Percentiles rank a stretch among this genome's conserved stretches.
Evolutionary conservation across 1,140 invertebrate species (phyloP).

Genomic region (Drosophila mayri): DNA sequence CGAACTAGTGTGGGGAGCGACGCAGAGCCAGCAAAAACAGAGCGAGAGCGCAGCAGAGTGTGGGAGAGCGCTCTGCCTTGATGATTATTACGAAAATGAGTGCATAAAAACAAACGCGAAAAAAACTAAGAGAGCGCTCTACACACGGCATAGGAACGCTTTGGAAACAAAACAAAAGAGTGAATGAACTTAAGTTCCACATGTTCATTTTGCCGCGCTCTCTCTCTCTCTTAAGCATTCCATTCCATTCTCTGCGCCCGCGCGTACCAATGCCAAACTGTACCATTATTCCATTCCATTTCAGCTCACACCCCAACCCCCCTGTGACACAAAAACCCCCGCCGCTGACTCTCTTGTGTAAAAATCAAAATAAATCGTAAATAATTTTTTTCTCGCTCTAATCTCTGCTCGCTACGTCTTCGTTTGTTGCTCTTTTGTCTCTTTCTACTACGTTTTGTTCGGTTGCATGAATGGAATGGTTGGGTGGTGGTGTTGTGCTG

Average conservation of each 20-base stretch:
- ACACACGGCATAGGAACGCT: slow-evolving; percentile 32
- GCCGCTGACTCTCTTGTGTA: slow-evolving; percentile 20
- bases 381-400: slow-evolving; percentile 68
- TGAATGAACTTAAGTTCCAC: slow-evolving; percentile 63
- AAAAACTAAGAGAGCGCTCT: slow-evolving; percentile 46
- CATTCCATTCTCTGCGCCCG: slow-evolving; percentile 42
- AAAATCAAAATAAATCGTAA: slow-evolving; percentile 83
- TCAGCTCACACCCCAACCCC: slow-evolving; percentile 49
- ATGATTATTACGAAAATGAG: slow-evolving; percentile 73
- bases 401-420: slow-evolving; percentile 3
- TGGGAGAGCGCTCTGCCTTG: neutral
- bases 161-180: slow-evolving; percentile 44
- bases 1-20: slow-evolving; percentile 78
- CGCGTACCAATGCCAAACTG: slow-evolving; percentile 73
- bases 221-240: slow-evolving; percentile 28
- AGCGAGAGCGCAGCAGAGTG: slow-evolving; percentile 31
- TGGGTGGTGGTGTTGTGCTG: slow-evolving; percentile 4
- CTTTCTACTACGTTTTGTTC: slow-evolving; percentile 67
- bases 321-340: slow-evolving; percentile 73
- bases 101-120: slow-evolving; percentile 62
- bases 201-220: slow-evolving; percentile 38
- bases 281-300: slow-evolving; percentile 65
- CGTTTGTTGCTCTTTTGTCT: slow-evolving; percentile 50
- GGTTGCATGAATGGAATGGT: slow-evolving; percentile 78
- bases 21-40: slow-evolving; percentile 72